Evolutionary conservation across 2,113 vertebrate genomes (phyloP).

Genomic region (Hoplias malabaricus): DNA sequence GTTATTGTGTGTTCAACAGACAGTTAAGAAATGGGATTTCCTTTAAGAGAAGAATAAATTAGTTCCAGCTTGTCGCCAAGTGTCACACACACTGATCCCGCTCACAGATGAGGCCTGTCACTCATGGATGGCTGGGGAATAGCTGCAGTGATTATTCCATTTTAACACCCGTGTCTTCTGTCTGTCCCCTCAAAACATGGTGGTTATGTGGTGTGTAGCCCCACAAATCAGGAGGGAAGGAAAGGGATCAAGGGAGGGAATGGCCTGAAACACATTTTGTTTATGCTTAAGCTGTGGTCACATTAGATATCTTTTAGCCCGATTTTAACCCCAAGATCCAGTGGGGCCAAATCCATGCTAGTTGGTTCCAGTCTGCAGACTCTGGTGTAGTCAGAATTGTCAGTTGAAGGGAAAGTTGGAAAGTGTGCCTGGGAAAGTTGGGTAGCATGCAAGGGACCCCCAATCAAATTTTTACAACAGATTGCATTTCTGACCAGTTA

Average conservation of each 20-base stretch:
- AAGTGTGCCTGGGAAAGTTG: no score
- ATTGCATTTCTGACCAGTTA: no score
- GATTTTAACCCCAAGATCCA: no score
- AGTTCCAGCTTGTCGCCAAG: conserved; percentile 54
- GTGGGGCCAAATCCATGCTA: no score
- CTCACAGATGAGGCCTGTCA: conserved; percentile 58
- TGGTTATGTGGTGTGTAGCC: neutral
- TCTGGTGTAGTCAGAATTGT: no score
- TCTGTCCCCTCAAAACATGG: conserved; percentile 30
- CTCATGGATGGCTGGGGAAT: conserved; percentile 46
- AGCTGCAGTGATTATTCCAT: conserved; percentile 55
- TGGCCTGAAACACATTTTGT: neutral
- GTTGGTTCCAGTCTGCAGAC: no score
- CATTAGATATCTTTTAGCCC: no score
- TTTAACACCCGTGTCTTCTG: neutral
- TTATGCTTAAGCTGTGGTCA: no score
- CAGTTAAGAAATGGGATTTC: conserved; percentile 57
- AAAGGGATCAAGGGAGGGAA: neutral
- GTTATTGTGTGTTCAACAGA: conserved; percentile 51
- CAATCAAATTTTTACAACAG: no score
- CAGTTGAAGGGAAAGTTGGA: no score
- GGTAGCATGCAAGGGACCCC: no score
- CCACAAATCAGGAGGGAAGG: neutral
- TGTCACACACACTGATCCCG: conserved; percentile 51
- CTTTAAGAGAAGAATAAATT: conserved; percentile 65